Base-by-base conservation (phyloP, 2,113 vertebrate genomes). In the Plecotus auritus region DNA sequence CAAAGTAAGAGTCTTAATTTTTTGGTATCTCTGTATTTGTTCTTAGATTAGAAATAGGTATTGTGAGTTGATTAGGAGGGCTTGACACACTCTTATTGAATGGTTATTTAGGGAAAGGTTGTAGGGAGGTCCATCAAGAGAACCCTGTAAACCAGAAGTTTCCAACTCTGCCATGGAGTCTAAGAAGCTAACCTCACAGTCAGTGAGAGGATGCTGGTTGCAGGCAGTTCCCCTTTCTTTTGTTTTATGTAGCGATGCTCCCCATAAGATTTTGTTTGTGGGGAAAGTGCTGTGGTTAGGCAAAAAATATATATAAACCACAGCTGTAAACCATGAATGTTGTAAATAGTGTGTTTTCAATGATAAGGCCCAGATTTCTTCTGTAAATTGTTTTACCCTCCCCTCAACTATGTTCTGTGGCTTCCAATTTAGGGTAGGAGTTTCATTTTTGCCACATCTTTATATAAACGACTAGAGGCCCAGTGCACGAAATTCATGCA, bases 1-100 rank as follows among this genome's bases (percentile, higher is more conserved):
- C 99, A 99, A 98, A 99, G 99, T 99, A 98, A 99, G 99, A 98
- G 92, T 90, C 69, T 97, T 67, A 73, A 85, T 72, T 91, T 94
- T 93, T 96, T 66, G 11, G 28, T 94, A 37, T 61, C 81, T 56
- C 51, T 86, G 51, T 87, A 13, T 74, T 77, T 95, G 78, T 49
- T 80, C 16, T 81, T 69, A 67, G 30, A 49, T 47, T 88, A 91
- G 37, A 92, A 85, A 2, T 64, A 59, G 28, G 9, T 37, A 13
- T 3, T 51, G 3, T 40, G 23, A 28, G 40, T 54, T 32, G 26
- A 0, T 77, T 51, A 83, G 72, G 3, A 84, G 84, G 22, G 66
- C 42, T 40, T 28, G 81, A 30, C 37, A 16, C 9, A 66, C 17
- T 82, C 77, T 30, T 22, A 32, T 1, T 80, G 61, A 76, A 7